A percentile compares a stretch with the other conserved stretches of the same genome.
phyloP scores from a whole-genome alignment of 2,797 vertebrate species.

The Pipistrellus pipistrellus region DNA sequence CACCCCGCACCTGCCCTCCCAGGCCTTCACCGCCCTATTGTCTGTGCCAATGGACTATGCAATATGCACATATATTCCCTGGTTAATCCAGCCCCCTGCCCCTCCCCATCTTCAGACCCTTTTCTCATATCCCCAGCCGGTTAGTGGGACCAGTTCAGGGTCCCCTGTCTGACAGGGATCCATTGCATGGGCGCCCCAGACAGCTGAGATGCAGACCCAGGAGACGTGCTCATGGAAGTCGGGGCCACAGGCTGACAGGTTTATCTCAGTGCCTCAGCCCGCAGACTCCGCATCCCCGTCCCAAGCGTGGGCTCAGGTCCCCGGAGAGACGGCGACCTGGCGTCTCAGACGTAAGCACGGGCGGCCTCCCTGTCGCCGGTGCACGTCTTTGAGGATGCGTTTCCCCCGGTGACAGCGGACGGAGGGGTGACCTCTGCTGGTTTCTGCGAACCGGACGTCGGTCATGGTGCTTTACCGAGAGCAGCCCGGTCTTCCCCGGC shows the following conservation, averaged over 20 bases:
- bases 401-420: neutral
- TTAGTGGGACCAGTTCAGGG: neutral
- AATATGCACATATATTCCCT: too few relatives aligned
- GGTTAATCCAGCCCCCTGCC: too few relatives aligned
- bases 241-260: neutral
- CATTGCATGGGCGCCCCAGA: neutral
- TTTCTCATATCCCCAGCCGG: neutral
- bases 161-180: rapidly evolving
- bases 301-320: neutral
- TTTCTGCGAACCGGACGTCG: slow-evolving; percentile 34
- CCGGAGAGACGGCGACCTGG: neutral
- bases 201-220: neutral
- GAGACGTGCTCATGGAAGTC: neutral
- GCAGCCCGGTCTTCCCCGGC: neutral
- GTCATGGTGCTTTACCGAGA: neutral
- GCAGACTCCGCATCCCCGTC: neutral
- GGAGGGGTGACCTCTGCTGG: neutral
- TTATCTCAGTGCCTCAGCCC: neutral
- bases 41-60: too few relatives aligned
- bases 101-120: neutral
- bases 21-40: too few relatives aligned
- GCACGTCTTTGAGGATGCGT: neutral
- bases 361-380: neutral
- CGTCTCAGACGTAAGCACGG: neutral
- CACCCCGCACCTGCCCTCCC: too few relatives aligned